Conservation (phyloP, 2,797 vertebrate genomes). For the Hipposideros larvatus region DNA sequence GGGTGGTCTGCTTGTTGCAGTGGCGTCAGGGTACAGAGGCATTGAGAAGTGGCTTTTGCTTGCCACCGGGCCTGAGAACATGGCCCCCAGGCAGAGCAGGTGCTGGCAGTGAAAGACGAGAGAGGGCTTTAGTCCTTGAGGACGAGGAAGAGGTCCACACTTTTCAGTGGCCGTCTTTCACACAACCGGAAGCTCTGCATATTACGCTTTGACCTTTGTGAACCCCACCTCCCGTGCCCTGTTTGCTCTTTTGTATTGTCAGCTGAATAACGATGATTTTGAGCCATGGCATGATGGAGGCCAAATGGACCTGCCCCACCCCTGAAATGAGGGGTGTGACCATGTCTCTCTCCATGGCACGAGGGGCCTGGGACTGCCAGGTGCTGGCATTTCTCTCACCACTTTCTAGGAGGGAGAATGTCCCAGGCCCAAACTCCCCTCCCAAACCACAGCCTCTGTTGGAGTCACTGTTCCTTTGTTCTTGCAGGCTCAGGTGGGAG, state of each 20-base stretch:
- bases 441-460: background rate
- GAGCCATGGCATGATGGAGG: rapidly evolving
- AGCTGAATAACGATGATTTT: background rate
- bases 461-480: background rate
- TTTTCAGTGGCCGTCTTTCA: background rate
- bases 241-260: background rate
- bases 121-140: background rate
- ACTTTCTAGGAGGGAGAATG: background rate
- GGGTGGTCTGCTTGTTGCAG: background rate
- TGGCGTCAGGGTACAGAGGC: background rate
- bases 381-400: background rate
- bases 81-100: background rate
- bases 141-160: background rate
- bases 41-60: background rate
- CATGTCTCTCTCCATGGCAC: rapidly evolving
- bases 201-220: rapidly evolving
- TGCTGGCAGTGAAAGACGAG: background rate
- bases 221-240: rapidly evolving
- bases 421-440: background rate
- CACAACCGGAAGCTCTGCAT: background rate
- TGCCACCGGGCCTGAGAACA: background rate
- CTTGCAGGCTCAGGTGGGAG: rapidly evolving
- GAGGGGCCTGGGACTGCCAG: background rate
- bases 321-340: too few species aligned
- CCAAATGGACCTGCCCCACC: background rate